Percentiles rank a stretch among this genome's conserved stretches.
Conservation (phyloP, 2,888 invertebrate genomes). For the Ectemnius continuus region DNA sequence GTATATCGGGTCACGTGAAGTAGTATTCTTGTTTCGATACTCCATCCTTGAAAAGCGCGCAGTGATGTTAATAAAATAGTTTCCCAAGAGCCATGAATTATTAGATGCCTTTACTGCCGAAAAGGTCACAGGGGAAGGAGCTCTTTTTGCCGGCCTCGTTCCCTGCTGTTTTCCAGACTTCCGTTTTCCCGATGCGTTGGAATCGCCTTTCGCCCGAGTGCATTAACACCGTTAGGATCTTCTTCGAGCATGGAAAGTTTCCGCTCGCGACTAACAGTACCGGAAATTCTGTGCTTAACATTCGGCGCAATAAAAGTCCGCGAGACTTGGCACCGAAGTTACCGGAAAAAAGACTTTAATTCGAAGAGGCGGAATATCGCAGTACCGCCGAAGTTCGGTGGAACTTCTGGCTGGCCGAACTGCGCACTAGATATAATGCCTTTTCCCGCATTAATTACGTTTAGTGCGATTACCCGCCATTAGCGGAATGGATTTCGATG, state of each 20-base stretch:
- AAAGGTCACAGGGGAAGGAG: background rate
- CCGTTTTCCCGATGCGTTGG: background rate
- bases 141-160: background rate
- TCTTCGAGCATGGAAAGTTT: background rate
- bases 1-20: too few species aligned
- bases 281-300: too few species aligned
- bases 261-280: too few species aligned
- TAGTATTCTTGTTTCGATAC: too few species aligned
- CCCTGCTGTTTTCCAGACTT: background rate
- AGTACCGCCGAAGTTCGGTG: too few species aligned
- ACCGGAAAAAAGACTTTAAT: too few species aligned
- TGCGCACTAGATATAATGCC: background rate
- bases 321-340: too few species aligned
- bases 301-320: too few species aligned
- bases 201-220: slow-evolving; percentile 1
- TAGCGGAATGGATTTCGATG: slow-evolving; percentile 3
- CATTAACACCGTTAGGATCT: slow-evolving; percentile 1
- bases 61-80: too few species aligned
- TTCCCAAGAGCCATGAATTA: background rate
- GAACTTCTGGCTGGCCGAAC: too few species aligned
- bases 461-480: slow-evolving; percentile 24
- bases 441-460: slow-evolving; percentile 16
- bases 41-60: too few species aligned
- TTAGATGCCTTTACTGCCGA: background rate
- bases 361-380: too few species aligned